Evolutionary conservation across 1,140 invertebrate species (phyloP).

Genomic region (Drosophila miranda): DNA sequence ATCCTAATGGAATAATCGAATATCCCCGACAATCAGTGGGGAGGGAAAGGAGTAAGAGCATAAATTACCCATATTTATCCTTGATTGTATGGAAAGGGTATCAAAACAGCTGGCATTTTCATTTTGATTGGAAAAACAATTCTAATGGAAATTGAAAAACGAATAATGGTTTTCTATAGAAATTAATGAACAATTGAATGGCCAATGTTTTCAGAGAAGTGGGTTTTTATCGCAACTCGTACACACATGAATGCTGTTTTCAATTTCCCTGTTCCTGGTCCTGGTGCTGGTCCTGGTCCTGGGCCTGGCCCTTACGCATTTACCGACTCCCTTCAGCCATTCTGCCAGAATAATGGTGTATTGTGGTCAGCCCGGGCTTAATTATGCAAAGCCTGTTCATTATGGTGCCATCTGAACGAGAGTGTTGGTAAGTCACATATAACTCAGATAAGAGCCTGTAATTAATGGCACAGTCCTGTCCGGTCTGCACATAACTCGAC

Average conservation of each 20-base stretch:
- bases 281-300: no score
- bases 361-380: conserved; percentile 38
- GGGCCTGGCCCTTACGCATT: neutral
- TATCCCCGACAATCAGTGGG: conserved; percentile 1
- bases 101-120: neutral
- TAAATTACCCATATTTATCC: no score
- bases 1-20: conserved; percentile 15
- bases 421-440: conserved; percentile 44
- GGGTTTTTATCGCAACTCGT: conserved; percentile 19
- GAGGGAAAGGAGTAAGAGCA: no score
- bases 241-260: conserved; percentile 17
- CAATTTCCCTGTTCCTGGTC: neutral
- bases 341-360: conserved; percentile 2
- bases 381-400: conserved; percentile 62
- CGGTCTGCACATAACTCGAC: conserved; percentile 36
- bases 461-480: conserved; percentile 51
- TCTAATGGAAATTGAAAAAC: conserved; percentile 12
- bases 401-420: conserved; percentile 35
- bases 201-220: conserved; percentile 11
- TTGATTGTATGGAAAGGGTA: neutral
- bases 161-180: conserved; percentile 15
- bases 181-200: conserved; percentile 7
- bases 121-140: neutral
- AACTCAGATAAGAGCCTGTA: conserved; percentile 37
- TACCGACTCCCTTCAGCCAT: neutral